Evolutionary conservation across 2,797 vertebrate genomes (phyloP).

Genomic region (Naso thynnoides): DNA sequence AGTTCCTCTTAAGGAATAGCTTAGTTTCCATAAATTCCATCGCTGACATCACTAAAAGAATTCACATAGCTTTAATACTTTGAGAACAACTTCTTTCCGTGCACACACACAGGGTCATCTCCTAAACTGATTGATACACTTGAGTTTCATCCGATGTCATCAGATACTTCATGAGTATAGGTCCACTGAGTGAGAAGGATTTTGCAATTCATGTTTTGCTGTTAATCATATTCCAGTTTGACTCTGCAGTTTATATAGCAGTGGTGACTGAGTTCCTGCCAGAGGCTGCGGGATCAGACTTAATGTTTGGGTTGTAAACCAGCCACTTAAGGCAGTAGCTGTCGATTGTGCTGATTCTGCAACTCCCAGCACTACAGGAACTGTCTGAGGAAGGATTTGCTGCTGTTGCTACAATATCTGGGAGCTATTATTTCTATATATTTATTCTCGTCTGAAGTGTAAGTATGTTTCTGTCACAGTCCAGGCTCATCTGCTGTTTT

Average conservation of each 20-base stretch:
- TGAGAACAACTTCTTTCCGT: no score
- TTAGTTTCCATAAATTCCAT: no score
- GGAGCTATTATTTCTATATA: not conserved
- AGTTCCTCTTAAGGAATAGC: no score
- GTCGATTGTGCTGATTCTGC: not conserved
- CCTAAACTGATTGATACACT: not conserved
- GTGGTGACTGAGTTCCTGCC: not conserved
- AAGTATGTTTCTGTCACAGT: not conserved
- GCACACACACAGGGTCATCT: no score
- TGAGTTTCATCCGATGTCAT: not conserved
- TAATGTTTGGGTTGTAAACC: not conserved
- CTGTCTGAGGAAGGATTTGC: not conserved
- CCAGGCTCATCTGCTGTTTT: no score
- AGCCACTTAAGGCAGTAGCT: not conserved
- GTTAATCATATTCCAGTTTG: not conserved
- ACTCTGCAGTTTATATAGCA: not conserved
- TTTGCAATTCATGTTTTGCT: not conserved
- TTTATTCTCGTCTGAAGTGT: not conserved
- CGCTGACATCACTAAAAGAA: not conserved
- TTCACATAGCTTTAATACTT: not conserved
- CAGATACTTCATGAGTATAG: not conserved
- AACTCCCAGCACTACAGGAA: not conserved
- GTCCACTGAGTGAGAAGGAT: not conserved
- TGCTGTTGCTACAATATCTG: not conserved
- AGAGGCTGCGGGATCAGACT: not conserved